Evolutionary conservation across 2,888 invertebrate genomes (phyloP).

Genomic region (Eurytoma adleriae): DNA sequence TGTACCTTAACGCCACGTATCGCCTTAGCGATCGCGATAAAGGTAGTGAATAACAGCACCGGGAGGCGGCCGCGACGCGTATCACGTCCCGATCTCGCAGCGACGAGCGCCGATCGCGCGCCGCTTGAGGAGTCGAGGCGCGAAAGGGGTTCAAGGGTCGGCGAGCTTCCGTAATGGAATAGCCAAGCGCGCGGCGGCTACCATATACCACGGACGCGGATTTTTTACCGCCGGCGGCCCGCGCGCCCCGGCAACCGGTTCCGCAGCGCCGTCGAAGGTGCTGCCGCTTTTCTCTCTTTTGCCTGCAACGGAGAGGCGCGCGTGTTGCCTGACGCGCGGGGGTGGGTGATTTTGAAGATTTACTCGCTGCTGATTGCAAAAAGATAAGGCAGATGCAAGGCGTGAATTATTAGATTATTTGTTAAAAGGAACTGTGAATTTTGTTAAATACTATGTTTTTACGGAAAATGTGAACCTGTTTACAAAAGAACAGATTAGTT

Average conservation of each 20-base stretch:
- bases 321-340: no score
- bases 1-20: background rate
- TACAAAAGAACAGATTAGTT: no score
- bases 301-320: background rate
- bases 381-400: no score
- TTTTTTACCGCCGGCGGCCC: constrained; percentile 3
- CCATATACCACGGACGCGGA: background rate
- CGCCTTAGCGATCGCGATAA: background rate
- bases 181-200: background rate
- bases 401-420: no score
- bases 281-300: background rate
- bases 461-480: no score
- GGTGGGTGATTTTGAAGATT: no score
- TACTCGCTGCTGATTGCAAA: no score
- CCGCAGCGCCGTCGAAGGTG: constrained; percentile 25
- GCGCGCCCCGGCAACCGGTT: constrained; percentile 41
- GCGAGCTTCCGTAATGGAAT: constrained; percentile 44
- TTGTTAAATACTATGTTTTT: no score
- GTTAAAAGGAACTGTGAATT: no score
- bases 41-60: no score
- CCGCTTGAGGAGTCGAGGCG: constrained; percentile 15
- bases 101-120: background rate
- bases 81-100: background rate
- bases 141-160: constrained; percentile 13
- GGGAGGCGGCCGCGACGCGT: background rate